Base-by-base conservation (phyloP, 1,140 invertebrate species). In the Laodelphax striatellus region DNA sequence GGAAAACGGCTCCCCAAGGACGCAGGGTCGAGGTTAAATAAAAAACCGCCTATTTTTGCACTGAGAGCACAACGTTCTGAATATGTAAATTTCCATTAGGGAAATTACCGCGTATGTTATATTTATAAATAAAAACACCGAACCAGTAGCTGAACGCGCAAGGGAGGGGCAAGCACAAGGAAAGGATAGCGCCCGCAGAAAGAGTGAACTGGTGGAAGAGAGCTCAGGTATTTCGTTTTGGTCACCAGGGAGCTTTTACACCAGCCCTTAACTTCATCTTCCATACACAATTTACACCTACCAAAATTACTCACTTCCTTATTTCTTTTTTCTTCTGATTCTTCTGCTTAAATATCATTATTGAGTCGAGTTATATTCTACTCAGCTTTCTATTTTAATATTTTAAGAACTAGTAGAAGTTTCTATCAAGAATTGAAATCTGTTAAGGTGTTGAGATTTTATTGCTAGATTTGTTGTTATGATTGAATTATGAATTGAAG, bases 51-150 rank as follows among this genome's bases (percentile, higher is more conserved):
- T 16, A 16, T 46, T 46, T 31, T 31, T 31, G 28, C 28, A 31
- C 28, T 31, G 28, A 31, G 43, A 16, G 43, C 43, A 19, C n/a
- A 46, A 11, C 43, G 43, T 46, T 46, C 43, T 46, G 43, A 46
- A 46, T 46, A 46, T 46, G 43, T 46, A 46, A 46, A 46, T 19
- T 46, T 46, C 43, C 43, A 46, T 46, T 46, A 46, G 43, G 43
- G 43, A 46, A 46, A 46, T 46, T 46, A 46, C 43, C 19, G 19
- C 19, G 19, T 46, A 46, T 46, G 43, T n/a, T 46, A 46, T 46
- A 46, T 46, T 46, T 46, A 46, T 46, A 46, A 46, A 46, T 31
- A 31, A 31, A 31, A 31, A 31, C 28, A 5, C 28, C 9, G 28
- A 31, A 46, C 14, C 43, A 19, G n/a, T n/a, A 4, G n/a, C 19